Base-by-base conservation (phyloP, 2,797 vertebrate genomes). In the Enteromius argenteus region DNA sequence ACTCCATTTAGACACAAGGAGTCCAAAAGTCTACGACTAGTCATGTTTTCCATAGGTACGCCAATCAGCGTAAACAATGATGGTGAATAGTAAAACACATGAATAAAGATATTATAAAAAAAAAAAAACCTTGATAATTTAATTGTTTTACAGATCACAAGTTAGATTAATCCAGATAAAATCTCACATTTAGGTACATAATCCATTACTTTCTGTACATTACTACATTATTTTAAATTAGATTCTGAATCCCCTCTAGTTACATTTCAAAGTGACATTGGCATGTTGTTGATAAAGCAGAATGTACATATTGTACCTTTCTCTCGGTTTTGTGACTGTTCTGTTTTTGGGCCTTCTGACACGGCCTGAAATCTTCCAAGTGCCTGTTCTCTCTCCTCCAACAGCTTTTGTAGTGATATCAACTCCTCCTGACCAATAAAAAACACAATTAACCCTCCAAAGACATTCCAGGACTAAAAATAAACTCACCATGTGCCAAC, bases 351-450 rank as follows among this genome's bases (percentile, higher is more conserved):
- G 87, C 88, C 84, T 85, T 88, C 94, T 86, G 84, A 90, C 80
- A 92, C 84, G 89, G 94, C 19, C 1, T 94, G 95, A 79, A 98
- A 77, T 56, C 91, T 95, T 88, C 92, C 94, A 56, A 99, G 94
- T 89, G 97, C 96, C 0, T 81, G 87, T 89, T 98, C 97, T 32
- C 94, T 96, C 88, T 96, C 95, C 79, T 97, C 97, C 82, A 99
- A 91, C 84, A 96, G 95, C 82, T 91, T 95, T 93, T 97, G 96
- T 87, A 99, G 91, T 75, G 95, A 92, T 75, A 92, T 90, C 85
- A 99, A 90, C 77, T 99, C 97, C 79, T 97, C 97, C 98, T 99
- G 62, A 67, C 13, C 60, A 79, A 37, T 35, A 32, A n/a, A 79
- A 32, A 46, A 0, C 19, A 15, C 6, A 66, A 51, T 79, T 35